phyloP scores from a whole-genome alignment of 2,113 vertebrate species.

The Bombycilla garrulus region DNA sequence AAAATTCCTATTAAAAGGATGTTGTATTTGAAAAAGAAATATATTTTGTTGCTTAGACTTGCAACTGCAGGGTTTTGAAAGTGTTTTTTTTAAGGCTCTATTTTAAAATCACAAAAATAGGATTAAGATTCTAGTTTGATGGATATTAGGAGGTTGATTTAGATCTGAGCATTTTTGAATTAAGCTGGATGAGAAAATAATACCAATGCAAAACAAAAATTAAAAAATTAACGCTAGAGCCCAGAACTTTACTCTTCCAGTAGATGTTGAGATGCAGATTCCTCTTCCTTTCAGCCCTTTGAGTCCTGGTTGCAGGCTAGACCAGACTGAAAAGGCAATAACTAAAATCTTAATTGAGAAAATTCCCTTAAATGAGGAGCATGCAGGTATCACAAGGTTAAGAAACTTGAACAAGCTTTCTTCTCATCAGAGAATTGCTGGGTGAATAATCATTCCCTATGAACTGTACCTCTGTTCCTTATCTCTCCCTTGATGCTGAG shows the following conservation, averaged over 20 bases:
- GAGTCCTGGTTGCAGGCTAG: not conserved
- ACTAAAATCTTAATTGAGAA: not conserved
- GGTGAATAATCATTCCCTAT: not conserved
- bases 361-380: not conserved
- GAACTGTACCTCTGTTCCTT: not conserved
- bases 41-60: not conserved
- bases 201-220: not conserved
- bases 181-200: not conserved
- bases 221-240: not conserved
- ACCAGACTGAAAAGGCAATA: not conserved
- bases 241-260: not conserved
- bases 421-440: not conserved
- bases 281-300: not conserved
- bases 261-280: not conserved
- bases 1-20: not conserved
- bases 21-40: not conserved
- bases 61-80: not conserved
- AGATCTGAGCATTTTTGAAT: not conserved
- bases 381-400: not conserved
- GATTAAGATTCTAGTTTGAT: not conserved
- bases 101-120: not conserved
- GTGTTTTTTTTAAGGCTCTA: fast-evolving
- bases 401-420: not conserved
- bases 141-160: not conserved
- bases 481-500: not conserved